A percentile compares a stretch with the other conserved stretches of the same genome.
These are phyloP conservation scores for Drosophila gunungcola DNA, from an alignment of 1,140 invertebrate species.

Conservation along the genomic window DNA sequence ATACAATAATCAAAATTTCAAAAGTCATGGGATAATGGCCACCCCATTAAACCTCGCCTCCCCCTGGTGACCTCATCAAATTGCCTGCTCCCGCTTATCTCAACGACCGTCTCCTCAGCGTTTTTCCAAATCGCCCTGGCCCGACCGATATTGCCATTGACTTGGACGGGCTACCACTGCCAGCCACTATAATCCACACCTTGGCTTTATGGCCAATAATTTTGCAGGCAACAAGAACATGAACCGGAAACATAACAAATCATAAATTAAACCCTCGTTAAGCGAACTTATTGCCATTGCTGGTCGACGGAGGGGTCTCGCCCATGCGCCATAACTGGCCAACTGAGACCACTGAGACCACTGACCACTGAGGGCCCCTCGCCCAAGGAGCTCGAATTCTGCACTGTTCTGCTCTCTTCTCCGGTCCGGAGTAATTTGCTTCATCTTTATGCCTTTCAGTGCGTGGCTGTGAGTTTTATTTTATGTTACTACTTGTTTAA, in stretches of 20 bases:
- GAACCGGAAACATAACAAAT: constrained; percentile 84
- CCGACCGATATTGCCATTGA: constrained; percentile 15
- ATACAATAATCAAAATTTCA: not conserved
- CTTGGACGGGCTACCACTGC: constrained; percentile 45
- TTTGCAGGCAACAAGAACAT: constrained; percentile 72
- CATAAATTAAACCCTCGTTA: constrained; percentile 85
- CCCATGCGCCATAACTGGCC: constrained; percentile 72
- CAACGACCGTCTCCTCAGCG: not conserved
- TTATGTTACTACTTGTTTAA: constrained; percentile 84
- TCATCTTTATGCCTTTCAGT: constrained; percentile 74
- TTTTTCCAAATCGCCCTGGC: constrained; percentile 17
- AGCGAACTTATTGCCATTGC: constrained; percentile 82
- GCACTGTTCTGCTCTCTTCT: constrained; percentile 13
- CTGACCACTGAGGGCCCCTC: constrained; percentile 5
- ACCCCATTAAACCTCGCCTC: constrained; percentile 1
- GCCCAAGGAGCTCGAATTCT: constrained; percentile 18
- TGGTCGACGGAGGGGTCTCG: constrained; percentile 60
- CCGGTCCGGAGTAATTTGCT: constrained; percentile 68
- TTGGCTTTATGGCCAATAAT: constrained; percentile 81
- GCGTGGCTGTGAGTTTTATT: constrained; percentile 81
- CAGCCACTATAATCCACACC: constrained; percentile 78
- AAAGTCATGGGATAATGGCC: constrained; percentile 3
- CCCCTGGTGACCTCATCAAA: constrained; percentile 20
- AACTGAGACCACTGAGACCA: constrained; percentile 16
- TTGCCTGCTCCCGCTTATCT: not conserved